phyloP scores from a whole-genome alignment of 2,797 vertebrate species.

The Notolepis coatsorum region DNA sequence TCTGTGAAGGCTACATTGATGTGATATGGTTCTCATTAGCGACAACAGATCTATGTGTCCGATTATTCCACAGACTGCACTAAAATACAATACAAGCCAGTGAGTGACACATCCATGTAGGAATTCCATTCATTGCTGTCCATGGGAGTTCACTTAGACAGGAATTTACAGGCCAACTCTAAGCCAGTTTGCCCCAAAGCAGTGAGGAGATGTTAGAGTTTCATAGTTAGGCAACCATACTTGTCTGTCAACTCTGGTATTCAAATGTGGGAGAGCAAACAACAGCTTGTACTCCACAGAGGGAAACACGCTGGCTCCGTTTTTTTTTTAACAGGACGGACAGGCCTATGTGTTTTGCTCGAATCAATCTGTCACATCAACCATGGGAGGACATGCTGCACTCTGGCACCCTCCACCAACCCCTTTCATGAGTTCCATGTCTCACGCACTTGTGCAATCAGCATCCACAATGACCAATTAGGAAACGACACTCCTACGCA shows the following conservation, averaged over 20 bases:
- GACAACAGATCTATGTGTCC: constrained; percentile 5
- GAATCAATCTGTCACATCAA: constrained; percentile 7
- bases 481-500: too few species aligned
- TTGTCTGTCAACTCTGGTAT: constrained; percentile 47
- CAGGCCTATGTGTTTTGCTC: neutral
- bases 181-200: constrained; percentile 52
- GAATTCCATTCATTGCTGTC: constrained; percentile 73
- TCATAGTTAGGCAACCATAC: constrained; percentile 12
- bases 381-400: constrained; percentile 23
- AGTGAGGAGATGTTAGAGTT: constrained; percentile 17
- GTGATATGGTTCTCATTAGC: neutral
- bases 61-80: constrained; percentile 19
- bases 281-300: neutral
- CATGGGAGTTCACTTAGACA: constrained; percentile 65
- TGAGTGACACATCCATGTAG: constrained; percentile 53
- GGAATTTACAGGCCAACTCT: constrained; percentile 67
- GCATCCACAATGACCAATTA: constrained; percentile 47
- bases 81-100: constrained; percentile 37
- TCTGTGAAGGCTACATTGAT: neutral
- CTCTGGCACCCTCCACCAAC: neutral
- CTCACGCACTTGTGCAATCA: neutral
- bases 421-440: neutral
- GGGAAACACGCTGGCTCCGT: constrained; percentile 4
- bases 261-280: constrained; percentile 44
- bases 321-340: constrained; percentile 8